Percentiles rank a stretch among this genome's conserved stretches.
Evolutionary conservation across 2,797 vertebrate genomes (phyloP).

Genomic region (Phoxinus dragarum): DNA sequence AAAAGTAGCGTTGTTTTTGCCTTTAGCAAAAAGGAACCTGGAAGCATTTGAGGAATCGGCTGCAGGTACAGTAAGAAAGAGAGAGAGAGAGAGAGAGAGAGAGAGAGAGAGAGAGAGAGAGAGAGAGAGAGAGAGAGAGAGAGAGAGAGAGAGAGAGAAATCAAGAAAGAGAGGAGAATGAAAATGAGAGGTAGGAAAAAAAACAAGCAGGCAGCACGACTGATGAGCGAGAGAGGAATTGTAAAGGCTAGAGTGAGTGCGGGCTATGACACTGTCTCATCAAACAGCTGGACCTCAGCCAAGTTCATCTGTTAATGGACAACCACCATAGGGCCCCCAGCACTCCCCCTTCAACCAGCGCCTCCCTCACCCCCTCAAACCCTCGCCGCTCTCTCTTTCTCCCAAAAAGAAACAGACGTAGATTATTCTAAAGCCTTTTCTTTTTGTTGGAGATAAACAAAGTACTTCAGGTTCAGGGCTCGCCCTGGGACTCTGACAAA

Average conservation of each 20-base stretch:
- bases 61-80: constrained; percentile 78
- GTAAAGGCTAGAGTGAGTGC: constrained; percentile 77
- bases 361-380: constrained; percentile 46
- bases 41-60: constrained; percentile 83
- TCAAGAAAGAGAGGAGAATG: constrained; percentile 28
- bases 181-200: constrained; percentile 24
- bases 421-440: constrained; percentile 90
- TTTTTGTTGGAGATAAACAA: constrained; percentile 95
- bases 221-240: constrained; percentile 61
- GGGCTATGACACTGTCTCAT: constrained; percentile 89
- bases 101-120: too few species aligned
- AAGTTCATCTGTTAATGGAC: constrained; percentile 99
- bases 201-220: constrained; percentile 21
- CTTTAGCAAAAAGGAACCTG: constrained; percentile 81
- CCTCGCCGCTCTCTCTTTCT: constrained; percentile 59
- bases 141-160: constrained; percentile 35
- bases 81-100: too few species aligned
- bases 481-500: constrained; percentile 95
- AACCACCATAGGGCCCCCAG: constrained; percentile 79
- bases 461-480: constrained; percentile 99
- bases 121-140: too few species aligned
- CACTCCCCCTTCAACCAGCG: constrained; percentile 52
- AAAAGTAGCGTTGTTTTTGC: constrained; percentile 73
- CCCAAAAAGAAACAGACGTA: constrained; percentile 82
- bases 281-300: constrained; percentile 90